phyloP scores from a whole-genome alignment of 2,888 invertebrate genomes.

The Argyresthia goedartella region DNA sequence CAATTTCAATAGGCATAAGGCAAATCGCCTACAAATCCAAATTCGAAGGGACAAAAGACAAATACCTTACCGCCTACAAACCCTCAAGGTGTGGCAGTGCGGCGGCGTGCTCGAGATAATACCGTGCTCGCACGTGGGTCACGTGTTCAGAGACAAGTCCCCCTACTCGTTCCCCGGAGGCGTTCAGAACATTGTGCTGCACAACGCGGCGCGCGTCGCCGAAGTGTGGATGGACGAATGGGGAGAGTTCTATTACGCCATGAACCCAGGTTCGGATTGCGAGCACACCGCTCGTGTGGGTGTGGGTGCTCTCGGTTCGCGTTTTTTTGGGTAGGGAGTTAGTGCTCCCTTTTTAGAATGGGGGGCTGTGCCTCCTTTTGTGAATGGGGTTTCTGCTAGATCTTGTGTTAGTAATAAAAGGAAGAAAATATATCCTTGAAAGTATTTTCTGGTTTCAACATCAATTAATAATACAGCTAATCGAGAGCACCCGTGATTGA shows the following conservation, averaged over 20 bases:
- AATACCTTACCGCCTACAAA: no score
- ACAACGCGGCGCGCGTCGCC: slow-evolving; percentile 98
- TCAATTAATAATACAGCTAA: slow-evolving; percentile 17
- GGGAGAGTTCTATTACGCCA: slow-evolving; percentile 99
- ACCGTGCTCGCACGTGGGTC: slow-evolving; percentile 96
- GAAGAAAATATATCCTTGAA: no score
- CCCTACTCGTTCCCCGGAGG: slow-evolving; percentile 99
- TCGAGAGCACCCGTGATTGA: slow-evolving; percentile 28
- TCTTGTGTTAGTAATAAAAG: no score
- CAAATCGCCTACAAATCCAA: no score
- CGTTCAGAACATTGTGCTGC: slow-evolving; percentile 95
- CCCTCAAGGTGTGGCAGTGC: slow-evolving; percentile 91
- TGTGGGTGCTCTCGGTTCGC: background rate
- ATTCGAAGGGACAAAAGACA: no score
- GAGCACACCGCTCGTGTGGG: no score
- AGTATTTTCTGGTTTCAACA: no score
- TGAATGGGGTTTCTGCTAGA: no score
- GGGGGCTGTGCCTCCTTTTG: no score
- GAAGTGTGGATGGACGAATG: slow-evolving; percentile 99
- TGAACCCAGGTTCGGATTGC: slow-evolving; percentile 91
- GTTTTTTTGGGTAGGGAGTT: background rate
- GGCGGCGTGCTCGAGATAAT: slow-evolving; percentile 95
- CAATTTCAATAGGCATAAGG: no score
- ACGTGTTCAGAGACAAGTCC: slow-evolving; percentile 97
- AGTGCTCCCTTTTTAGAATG: no score